A percentile compares a stretch with the other conserved stretches of the same genome.
Conservation (phyloP, 1,140 invertebrate species). For the Mya arenaria region DNA sequence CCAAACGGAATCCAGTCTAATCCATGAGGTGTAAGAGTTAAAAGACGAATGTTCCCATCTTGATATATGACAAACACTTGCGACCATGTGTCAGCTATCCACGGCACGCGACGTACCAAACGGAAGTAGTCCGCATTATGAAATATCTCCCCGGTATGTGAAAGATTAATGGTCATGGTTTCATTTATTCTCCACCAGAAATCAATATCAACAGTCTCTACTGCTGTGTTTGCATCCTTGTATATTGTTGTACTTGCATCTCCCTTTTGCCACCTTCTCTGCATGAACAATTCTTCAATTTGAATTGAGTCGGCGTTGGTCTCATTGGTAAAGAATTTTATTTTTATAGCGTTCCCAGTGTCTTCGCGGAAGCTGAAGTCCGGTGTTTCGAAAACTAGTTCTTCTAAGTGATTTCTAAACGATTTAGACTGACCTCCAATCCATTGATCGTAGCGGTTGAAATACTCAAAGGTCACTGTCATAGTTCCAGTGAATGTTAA, state of each 20-base stretch:
- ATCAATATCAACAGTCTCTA: conserved; percentile 66
- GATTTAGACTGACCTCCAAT: not conserved
- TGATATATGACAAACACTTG: conserved; percentile 71
- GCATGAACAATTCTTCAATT: not conserved
- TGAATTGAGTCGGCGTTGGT: not conserved
- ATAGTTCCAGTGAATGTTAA: conserved; percentile 18
- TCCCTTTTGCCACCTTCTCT: not conserved
- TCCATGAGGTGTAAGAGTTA: conserved; percentile 67
- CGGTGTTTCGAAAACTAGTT: conserved; percentile 29
- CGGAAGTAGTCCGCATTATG: conserved; percentile 15
- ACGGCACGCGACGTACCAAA: conserved; percentile 58
- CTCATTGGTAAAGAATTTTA: not conserved
- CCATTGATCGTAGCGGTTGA: conserved; percentile 35
- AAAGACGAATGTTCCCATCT: conserved; percentile 66
- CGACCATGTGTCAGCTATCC: conserved; percentile 50
- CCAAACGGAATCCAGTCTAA: conserved; percentile 75
- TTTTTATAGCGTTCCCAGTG: conserved; percentile 7
- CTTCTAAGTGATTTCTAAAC: not conserved
- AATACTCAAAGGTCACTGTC: conserved; percentile 21
- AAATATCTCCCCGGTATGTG: not conserved
- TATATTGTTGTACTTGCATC: conserved; percentile 12
- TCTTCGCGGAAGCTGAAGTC: conserved; percentile 63
- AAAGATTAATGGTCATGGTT: conserved; percentile 48
- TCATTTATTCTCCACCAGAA: conserved; percentile 67
- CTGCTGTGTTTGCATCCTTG: conserved; percentile 44